Evolutionary conservation across 2,888 invertebrate species (phyloP), one percentile per base, ranked within the genome.

Genomic region (Agrotis clavis): DNA sequence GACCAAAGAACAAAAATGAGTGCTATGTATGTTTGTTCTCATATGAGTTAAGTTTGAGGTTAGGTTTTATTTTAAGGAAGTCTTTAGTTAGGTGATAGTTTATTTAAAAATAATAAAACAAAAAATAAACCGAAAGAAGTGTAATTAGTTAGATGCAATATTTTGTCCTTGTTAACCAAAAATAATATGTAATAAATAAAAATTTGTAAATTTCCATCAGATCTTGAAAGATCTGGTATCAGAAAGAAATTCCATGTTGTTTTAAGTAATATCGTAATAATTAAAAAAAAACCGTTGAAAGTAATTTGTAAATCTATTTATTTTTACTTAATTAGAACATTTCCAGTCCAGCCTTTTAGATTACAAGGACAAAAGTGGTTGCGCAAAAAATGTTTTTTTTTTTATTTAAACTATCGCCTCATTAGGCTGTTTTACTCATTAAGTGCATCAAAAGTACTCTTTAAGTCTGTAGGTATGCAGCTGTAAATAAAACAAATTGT

Each of bases 1-100:
- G 89, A 91, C 93, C 93, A 93, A 93, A 93, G 93, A 93, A 90
- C 89, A 90, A 90, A 91, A 89, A 90, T 86, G 83, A 85, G 87
- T 86, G 87, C 85, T 87, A 83, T 82, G 86, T 79, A 73, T 82
- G 82, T 83, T 78, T 82, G 87, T 86, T 84, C 87, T 86, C 85
- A 81, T 79, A 78, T 59, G 62, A 82, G 72, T 79, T 86, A 85
- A 87, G 86, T 85, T 84, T 82, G 69, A 74, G 57, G 53, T 82
- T 82, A 83, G 79, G 81, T 83, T 80, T 84, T 75, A 64, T 35
- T 9, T 59, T 76, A 71, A 71, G 77, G 2, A 62, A 65, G 60
- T 68, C 25, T 67, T 4, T 47, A 41, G 64, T 61, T 62, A 69
- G 74, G 69, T 50, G 19, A 30, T 69, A 77, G 74, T 80, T 82